Evolutionary conservation across 2,113 vertebrate genomes (phyloP).

Genomic region (Alectura lathami): DNA sequence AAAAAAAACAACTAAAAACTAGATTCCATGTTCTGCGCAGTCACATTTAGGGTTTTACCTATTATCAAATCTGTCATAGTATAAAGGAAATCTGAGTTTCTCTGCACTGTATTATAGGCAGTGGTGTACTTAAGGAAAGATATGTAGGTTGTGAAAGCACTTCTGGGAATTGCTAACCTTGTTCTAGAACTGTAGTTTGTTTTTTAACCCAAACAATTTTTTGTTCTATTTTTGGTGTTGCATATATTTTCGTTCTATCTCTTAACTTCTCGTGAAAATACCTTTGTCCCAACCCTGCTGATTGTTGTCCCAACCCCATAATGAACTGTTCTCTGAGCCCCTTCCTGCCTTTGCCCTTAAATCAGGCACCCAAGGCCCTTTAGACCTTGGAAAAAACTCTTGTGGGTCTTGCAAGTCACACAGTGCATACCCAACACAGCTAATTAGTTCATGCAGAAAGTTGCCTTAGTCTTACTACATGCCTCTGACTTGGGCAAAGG

Average conservation of each 20-base stretch:
- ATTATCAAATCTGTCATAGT: not conserved
- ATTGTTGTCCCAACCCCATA: no score
- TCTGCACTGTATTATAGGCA: not conserved
- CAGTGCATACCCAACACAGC: not conserved
- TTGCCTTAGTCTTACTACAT: not conserved
- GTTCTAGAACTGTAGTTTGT: not conserved
- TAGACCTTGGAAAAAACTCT: not conserved
- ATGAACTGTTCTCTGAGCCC: not conserved
- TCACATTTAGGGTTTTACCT: not conserved
- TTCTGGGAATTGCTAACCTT: not conserved
- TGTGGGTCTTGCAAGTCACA: rapidly evolving
- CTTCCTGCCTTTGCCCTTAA: not conserved
- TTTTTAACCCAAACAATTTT: not conserved
- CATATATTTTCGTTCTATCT: not conserved
- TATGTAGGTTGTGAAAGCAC: not conserved
- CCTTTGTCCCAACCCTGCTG: not conserved
- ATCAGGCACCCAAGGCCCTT: not conserved
- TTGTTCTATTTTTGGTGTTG: not conserved
- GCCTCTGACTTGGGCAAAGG: not conserved
- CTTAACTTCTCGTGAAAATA: not conserved
- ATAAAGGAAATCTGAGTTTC: not conserved
- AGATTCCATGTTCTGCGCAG: not conserved
- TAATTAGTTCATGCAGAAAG: not conserved
- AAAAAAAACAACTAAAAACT: not conserved
- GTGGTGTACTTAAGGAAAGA: rapidly evolving